Base-by-base conservation (phyloP, 2,888 invertebrate species). In the Luperina testacea region DNA sequence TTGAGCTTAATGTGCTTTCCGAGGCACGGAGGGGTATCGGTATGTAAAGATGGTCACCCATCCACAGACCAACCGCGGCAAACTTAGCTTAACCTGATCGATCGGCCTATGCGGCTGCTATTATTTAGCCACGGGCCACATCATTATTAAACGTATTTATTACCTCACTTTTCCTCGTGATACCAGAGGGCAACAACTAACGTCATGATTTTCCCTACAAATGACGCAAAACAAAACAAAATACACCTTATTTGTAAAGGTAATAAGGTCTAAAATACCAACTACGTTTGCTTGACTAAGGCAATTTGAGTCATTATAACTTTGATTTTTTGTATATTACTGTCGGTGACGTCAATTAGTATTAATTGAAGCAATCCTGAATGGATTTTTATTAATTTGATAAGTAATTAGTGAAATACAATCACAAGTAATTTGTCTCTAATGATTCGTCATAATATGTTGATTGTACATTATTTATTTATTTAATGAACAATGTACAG, bases 141-240 rank as follows among this genome's bases (percentile, higher is more conserved):
- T 63, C 7, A 61, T 74, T 72, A 74, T 20, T 72, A 59, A 78
- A 78, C 38, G 27, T 72, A 45, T 24, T 68, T 61, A 75, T 76
- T 78, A 67, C 74, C 74, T 81, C 61, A 76, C n/a, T 87, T 86
- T 86, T 87, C 88, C 88, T 85, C 61, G 13, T 69, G 77, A 85
- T 77, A 84, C 17, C 24, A 51, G 42, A 70, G 7, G 27, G 13
- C 53, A 73, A 45, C n/a, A 57, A 61, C 71, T n/a, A 71, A 73
- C 71, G 61, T 83, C 61, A 64, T 68, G 51, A 77, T 71, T 76
- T 71, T 67, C 38, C 45, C 42, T 72, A 59, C 48, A n/a, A 74
- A 68, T 48, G 13, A n/a, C 13, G 27, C 0, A n/a, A 72, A 68
- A 20, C 24, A 63, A 6, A 9, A 32, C 11, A 61, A 79, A 63